phyloP scores from a whole-genome alignment of 2,888 invertebrate genomes.

The Elaeidobius kamerunicus region DNA sequence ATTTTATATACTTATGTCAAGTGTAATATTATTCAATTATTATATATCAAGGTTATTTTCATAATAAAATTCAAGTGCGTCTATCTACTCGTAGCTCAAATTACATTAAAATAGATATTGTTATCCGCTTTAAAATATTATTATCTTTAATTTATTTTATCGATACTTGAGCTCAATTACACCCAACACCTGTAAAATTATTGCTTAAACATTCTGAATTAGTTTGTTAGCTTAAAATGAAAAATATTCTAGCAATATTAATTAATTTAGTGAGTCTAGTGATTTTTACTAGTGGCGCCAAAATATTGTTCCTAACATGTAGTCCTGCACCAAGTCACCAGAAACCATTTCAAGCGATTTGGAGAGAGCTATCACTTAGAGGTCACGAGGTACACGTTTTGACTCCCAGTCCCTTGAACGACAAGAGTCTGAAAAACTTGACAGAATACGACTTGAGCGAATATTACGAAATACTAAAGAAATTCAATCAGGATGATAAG shows the following conservation, averaged over 20 bases:
- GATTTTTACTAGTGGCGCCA: conserved; percentile 12
- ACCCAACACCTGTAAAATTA: too few relatives aligned
- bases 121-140: too few relatives aligned
- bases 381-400: conserved; percentile 34
- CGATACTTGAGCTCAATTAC: too few relatives aligned
- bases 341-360: conserved; percentile 33
- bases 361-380: conserved; percentile 32
- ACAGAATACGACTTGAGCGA: conserved; percentile 32
- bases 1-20: too few relatives aligned
- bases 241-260: background rate
- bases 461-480: conserved; percentile 16
- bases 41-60: too few relatives aligned
- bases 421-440: conserved; percentile 28
- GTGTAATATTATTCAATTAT: too few relatives aligned
- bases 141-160: too few relatives aligned
- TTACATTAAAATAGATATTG: too few relatives aligned
- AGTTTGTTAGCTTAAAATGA: too few relatives aligned
- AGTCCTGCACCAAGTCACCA: conserved; percentile 34
- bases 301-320: conserved; percentile 32
- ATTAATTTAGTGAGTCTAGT: conserved; percentile 8
- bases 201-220: too few relatives aligned
- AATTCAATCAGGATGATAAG: background rate
- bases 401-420: conserved; percentile 31
- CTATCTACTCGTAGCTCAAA: too few relatives aligned
- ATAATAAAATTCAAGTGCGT: too few relatives aligned